phyloP scores from a whole-genome alignment of 2,113 vertebrate species.

The Poeciliopsis occidentalis region DNA sequence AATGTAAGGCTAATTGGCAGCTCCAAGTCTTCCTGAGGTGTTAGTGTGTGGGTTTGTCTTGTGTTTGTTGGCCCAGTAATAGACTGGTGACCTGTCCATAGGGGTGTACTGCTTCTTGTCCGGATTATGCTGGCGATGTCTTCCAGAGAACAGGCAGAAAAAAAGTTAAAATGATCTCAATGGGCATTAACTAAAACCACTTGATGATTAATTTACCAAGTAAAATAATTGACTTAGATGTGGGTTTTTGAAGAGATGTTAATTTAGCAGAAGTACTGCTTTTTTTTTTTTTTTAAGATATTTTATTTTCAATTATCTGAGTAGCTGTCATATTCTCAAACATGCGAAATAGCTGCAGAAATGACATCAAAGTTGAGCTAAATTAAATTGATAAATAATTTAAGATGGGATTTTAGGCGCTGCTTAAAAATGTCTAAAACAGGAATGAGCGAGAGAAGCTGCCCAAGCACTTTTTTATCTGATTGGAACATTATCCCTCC shows the following conservation, averaged over 20 bases:
- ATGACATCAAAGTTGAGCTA: background rate
- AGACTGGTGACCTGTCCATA: background rate
- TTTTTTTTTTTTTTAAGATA: background rate
- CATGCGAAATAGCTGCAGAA: no score
- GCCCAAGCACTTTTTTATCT: background rate
- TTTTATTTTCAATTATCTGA: background rate
- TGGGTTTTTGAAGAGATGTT: no score
- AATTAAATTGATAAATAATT: background rate
- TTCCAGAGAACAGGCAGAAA: background rate
- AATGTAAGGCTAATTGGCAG: background rate
- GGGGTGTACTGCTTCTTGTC: background rate
- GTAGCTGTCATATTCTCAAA: background rate
- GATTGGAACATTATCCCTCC: constrained; percentile 7
- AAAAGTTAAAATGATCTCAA: background rate
- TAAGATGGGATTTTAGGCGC: background rate
- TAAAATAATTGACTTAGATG: no score
- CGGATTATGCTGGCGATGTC: background rate
- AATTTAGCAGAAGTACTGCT: background rate
- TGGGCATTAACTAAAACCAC: background rate
- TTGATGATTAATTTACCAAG: background rate
- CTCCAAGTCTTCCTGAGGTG: background rate
- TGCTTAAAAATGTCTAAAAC: background rate
- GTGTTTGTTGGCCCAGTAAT: background rate
- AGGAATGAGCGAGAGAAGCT: background rate
- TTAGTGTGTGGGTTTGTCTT: background rate